phyloP scores from a whole-genome alignment of 1,140 invertebrate genomes.

The Cylas formicarius region DNA sequence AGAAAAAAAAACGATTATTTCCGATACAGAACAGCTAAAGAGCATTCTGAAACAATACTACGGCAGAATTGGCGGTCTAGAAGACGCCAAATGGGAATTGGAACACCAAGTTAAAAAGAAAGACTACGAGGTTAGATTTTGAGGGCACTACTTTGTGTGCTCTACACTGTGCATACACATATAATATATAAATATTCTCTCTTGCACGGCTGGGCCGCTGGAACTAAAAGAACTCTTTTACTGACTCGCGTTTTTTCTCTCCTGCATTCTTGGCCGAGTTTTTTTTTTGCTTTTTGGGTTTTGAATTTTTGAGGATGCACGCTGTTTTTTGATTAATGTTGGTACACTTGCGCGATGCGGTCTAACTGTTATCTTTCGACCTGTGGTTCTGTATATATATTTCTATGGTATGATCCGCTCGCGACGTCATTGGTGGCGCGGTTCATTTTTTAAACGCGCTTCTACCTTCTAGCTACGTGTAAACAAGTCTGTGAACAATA shows the following conservation, averaged over 20 bases:
- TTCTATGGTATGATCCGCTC: too few relatives aligned
- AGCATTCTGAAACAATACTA: constrained; percentile 81
- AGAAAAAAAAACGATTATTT: too few relatives aligned
- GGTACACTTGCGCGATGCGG: neutral
- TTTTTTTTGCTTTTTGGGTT: constrained; percentile 15
- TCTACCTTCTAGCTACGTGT: constrained; percentile 44
- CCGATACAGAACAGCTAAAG: constrained; percentile 61
- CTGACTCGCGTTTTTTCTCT: neutral
- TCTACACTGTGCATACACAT: too few relatives aligned
- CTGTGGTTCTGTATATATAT: too few relatives aligned
- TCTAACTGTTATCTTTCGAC: too few relatives aligned
- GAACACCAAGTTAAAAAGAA: constrained; percentile 96
- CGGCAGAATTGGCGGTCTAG: constrained; percentile 77
- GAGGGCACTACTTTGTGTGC: too few relatives aligned
- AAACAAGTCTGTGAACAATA: constrained; percentile 80
- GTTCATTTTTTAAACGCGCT: constrained; percentile 11
- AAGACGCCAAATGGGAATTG: constrained; percentile 96
- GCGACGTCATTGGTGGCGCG: too few relatives aligned
- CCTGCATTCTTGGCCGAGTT: neutral
- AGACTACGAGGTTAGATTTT: constrained; percentile 86
- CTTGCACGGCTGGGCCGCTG: constrained; percentile 16
- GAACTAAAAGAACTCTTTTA: constrained; percentile 6
- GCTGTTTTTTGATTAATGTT: constrained; percentile 8
- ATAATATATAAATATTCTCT: too few relatives aligned
- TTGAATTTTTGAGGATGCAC: constrained; percentile 14